A percentile compares a stretch with the other conserved stretches of the same genome.
Evolutionary conservation across 2,888 invertebrate genomes (phyloP).

Genomic region (Podabrus alpinus): DNA sequence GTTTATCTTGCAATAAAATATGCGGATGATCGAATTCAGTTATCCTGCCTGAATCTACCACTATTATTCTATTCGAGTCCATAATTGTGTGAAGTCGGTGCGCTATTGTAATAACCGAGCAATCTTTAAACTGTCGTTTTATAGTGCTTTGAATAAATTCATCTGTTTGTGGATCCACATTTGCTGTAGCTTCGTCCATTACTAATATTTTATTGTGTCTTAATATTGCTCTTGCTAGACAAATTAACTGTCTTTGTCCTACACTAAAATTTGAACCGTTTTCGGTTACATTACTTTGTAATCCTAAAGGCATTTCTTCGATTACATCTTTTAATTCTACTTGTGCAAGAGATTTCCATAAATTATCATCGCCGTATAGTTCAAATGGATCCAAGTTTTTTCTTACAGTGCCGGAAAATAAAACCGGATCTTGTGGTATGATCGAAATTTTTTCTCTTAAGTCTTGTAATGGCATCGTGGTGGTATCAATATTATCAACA

Average conservation of each 20-base stretch:
- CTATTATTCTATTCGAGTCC: constrained; percentile 82
- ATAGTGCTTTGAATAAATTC: constrained; percentile 78
- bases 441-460: constrained; percentile 79
- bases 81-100: constrained; percentile 86
- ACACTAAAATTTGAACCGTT: constrained; percentile 60
- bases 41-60: constrained; percentile 77
- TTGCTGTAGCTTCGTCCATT: constrained; percentile 79
- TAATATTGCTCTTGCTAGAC: constrained; percentile 68
- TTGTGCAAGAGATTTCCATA: constrained; percentile 79
- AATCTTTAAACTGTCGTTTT: constrained; percentile 72
- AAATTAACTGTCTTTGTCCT: constrained; percentile 69
- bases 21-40: constrained; percentile 80
- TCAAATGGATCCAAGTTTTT: constrained; percentile 90
- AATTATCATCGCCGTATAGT: constrained; percentile 73
- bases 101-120: constrained; percentile 84
- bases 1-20: constrained; percentile 63
- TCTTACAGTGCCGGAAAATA: constrained; percentile 85
- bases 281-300: constrained; percentile 58
- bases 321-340: constrained; percentile 53
- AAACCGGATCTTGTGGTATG: constrained; percentile 85
- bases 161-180: constrained; percentile 81
- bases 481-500: constrained; percentile 79
- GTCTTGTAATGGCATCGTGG: constrained; percentile 72
- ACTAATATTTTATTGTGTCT: constrained; percentile 54
- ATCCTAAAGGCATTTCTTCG: constrained; percentile 56